Percentiles rank a stretch among this genome's conserved stretches.
Conservation (phyloP, 2,797 vertebrate species). For the Cygnus olor region DNA sequence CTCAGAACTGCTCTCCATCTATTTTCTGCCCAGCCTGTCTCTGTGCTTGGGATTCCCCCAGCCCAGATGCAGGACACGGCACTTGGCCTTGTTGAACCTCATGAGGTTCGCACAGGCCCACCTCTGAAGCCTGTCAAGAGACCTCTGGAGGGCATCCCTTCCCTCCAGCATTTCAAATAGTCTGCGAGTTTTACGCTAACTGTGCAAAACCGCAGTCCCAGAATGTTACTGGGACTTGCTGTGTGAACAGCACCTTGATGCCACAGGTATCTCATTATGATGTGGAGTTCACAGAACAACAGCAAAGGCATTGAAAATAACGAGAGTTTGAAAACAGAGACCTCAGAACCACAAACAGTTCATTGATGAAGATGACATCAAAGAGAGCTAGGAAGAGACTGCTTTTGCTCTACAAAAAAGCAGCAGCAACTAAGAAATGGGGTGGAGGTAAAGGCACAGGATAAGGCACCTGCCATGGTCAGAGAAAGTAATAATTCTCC, state of each 20-base stretch:
- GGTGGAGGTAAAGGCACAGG: fast-evolving
- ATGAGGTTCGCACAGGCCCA: too few species aligned
- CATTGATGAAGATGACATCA: not conserved
- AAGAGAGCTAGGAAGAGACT: not conserved
- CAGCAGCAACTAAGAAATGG: not conserved
- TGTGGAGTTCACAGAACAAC: not conserved
- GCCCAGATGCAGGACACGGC: too few species aligned
- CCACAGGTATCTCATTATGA: not conserved
- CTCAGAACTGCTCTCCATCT: too few species aligned
- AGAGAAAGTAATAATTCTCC: not conserved
- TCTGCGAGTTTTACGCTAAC: not conserved
- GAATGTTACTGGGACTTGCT: not conserved
- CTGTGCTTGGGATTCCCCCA: too few species aligned
- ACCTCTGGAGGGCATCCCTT: too few species aligned
- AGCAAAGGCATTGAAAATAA: not conserved
- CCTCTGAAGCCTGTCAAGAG: too few species aligned
- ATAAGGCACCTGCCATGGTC: not conserved
- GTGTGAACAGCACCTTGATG: not conserved
- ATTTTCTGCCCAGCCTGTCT: too few species aligned
- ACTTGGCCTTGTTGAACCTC: too few species aligned
- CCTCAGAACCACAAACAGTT: not conserved
- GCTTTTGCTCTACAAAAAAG: not conserved
- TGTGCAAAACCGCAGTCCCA: not conserved
- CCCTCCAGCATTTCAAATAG: too few species aligned
- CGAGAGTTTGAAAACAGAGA: not conserved